Percentiles rank a stretch among this genome's conserved stretches.
Evolutionary conservation across 2,888 invertebrate genomes (phyloP).

Genomic region (Orgyia antiqua): DNA sequence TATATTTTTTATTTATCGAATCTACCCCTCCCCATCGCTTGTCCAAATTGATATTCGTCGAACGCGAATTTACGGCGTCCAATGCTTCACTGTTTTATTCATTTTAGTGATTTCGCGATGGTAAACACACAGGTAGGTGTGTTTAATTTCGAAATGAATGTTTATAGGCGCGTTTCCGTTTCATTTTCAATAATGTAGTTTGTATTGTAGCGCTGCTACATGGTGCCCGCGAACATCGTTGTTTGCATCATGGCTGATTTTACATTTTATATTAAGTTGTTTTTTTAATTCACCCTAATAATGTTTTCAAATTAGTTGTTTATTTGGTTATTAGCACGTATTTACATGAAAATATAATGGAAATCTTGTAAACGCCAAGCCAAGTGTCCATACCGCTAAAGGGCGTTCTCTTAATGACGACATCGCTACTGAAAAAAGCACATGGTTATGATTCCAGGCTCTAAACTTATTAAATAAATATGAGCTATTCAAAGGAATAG

Average conservation of each 20-base stretch:
- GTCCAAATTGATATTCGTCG: conserved; percentile 73
- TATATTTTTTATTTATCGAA: conserved; percentile 71
- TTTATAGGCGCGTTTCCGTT: conserved; percentile 71
- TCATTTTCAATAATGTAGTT: conserved; percentile 52
- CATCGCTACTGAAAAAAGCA: too few relatives aligned
- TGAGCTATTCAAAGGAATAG: too few relatives aligned
- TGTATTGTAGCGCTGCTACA: conserved; percentile 6
- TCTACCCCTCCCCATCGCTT: conserved; percentile 45
- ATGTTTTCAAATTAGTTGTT: conserved; percentile 8
- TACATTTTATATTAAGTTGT: conserved; percentile 19
- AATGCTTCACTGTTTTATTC: conserved; percentile 75
- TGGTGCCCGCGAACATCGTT: conserved; percentile 27
- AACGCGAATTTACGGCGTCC: conserved; percentile 65
- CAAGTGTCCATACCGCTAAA: too few relatives aligned
- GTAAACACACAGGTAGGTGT: conserved; percentile 75
- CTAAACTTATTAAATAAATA: too few relatives aligned
- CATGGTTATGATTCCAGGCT: too few relatives aligned
- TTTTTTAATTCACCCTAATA: too few relatives aligned
- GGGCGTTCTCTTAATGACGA: too few relatives aligned
- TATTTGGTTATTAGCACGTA: neutral
- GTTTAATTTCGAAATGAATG: conserved; percentile 77
- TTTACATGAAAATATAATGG: too few relatives aligned
- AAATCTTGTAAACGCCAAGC: too few relatives aligned
- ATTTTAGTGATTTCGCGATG: conserved; percentile 72
- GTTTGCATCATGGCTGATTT: conserved; percentile 34